Conservation (phyloP, 2,113 vertebrate species). For the Semicossyphus pulcher region DNA sequence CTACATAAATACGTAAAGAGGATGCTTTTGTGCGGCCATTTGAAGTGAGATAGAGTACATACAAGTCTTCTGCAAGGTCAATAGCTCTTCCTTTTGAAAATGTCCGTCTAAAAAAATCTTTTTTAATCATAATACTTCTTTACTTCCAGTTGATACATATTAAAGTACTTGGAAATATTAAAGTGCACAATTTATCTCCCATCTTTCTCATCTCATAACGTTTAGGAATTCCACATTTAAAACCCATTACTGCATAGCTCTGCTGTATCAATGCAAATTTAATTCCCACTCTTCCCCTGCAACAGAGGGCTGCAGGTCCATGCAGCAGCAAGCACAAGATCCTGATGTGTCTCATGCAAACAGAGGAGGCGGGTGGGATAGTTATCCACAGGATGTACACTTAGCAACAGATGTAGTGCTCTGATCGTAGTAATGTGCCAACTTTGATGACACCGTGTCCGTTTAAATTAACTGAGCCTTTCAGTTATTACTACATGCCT, state of each 20-base stretch:
- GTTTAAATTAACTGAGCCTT: slow-evolving; percentile 27
- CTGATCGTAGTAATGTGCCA: slow-evolving; percentile 37
- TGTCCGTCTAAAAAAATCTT: no score
- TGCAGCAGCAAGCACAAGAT: not conserved
- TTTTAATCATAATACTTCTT: not conserved
- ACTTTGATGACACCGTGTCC: slow-evolving; percentile 27
- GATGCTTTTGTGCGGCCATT: slow-evolving; percentile 1
- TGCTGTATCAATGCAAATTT: slow-evolving; percentile 18
- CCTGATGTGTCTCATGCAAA: slow-evolving; percentile 12
- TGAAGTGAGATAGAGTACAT: not conserved
- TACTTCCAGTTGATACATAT: not conserved
- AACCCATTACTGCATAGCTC: not conserved
- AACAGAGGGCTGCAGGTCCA: slow-evolving; percentile 2
- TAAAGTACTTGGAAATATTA: not conserved
- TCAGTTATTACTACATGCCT: slow-evolving; percentile 28
- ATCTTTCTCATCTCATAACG: not conserved
- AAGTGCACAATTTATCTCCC: not conserved
- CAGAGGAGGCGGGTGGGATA: slow-evolving; percentile 20
- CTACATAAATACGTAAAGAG: not conserved
- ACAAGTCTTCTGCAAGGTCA: slow-evolving; percentile 13
- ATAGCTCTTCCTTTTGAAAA: not conserved
- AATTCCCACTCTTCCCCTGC: not conserved
- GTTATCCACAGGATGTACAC: slow-evolving; percentile 24
- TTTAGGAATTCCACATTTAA: not conserved
- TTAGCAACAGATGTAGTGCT: slow-evolving; percentile 31